phyloP scores from a whole-genome alignment of 1,140 invertebrate species.

The Coenobita brevimanus region DNA sequence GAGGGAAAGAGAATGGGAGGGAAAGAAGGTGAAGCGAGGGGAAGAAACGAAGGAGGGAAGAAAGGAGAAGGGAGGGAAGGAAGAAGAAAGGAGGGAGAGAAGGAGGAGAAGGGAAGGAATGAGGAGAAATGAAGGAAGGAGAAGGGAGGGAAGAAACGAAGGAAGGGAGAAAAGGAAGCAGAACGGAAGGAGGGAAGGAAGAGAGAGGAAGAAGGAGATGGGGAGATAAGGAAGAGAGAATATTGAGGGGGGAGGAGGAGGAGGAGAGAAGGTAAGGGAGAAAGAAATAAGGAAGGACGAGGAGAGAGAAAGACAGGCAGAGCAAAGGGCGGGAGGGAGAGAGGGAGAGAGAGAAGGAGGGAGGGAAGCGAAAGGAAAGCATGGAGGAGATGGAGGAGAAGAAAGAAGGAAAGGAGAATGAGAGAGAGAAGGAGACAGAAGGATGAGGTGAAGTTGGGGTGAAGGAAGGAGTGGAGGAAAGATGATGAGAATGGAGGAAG shows the following conservation, averaged over 20 bases:
- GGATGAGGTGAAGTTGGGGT: too few relatives aligned
- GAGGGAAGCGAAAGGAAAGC: not conserved
- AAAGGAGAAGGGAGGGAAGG: conserved; percentile 1
- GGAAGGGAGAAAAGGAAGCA: not conserved
- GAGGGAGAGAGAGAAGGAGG: too few relatives aligned
- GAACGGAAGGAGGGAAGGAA: not conserved
- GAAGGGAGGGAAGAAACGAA: not conserved
- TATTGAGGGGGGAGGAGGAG: too few relatives aligned
- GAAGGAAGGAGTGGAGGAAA: not conserved
- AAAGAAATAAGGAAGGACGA: not conserved
- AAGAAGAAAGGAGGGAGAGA: not conserved
- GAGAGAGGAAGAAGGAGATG: not conserved
- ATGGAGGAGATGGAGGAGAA: not conserved
- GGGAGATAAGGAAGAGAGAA: not conserved
- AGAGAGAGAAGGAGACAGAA: not conserved
- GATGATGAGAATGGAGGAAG: not conserved
- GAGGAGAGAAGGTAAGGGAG: not conserved
- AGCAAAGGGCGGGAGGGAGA: not conserved
- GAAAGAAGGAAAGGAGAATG: not conserved
- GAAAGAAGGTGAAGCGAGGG: not conserved
- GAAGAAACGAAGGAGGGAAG: not conserved
- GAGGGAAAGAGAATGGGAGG: not conserved
- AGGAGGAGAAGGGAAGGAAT: not conserved
- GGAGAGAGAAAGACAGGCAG: not conserved
- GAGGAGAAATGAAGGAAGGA: not conserved